phyloP scores from a whole-genome alignment of 1,140 invertebrate genomes.

The Panagrolaimus sp. region DNA sequence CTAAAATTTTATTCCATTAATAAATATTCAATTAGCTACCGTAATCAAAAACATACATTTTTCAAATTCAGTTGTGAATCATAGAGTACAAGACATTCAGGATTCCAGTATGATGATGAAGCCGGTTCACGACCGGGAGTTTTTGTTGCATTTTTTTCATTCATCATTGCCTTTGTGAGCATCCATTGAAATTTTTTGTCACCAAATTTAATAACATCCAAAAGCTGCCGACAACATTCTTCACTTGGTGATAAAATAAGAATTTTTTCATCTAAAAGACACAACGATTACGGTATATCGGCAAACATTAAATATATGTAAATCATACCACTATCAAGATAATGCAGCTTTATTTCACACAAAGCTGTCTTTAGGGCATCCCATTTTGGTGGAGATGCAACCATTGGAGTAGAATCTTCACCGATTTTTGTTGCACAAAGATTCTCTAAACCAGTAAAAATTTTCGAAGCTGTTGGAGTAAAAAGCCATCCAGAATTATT shows the following conservation, averaged over 20 bases:
- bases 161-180: slow-evolving; percentile 27
- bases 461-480: slow-evolving; percentile 45
- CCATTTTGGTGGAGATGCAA: slow-evolving; percentile 52
- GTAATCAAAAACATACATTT: slow-evolving; percentile 29
- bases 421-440: slow-evolving; percentile 36
- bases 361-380: slow-evolving; percentile 39
- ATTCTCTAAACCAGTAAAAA: slow-evolving; percentile 43
- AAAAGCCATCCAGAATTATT: slow-evolving; percentile 55
- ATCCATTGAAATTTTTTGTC: slow-evolving; percentile 35
- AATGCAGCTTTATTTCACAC: slow-evolving; percentile 38
- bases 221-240: slow-evolving; percentile 46
- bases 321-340: background rate
- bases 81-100: slow-evolving; percentile 35
- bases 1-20: slow-evolving; percentile 36
- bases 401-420: slow-evolving; percentile 31
- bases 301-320: too few relatives aligned
- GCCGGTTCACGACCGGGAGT: slow-evolving; percentile 28
- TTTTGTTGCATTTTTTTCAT: slow-evolving; percentile 15
- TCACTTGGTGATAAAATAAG: slow-evolving; percentile 41
- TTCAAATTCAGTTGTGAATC: slow-evolving; percentile 37
- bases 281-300: background rate
- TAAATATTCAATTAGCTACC: background rate
- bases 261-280: slow-evolving; percentile 3
- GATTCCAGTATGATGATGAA: slow-evolving; percentile 41
- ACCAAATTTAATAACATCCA: slow-evolving; percentile 49